Conservation (phyloP, 2,888 invertebrate genomes). For the Meteorus cinctellus region DNA sequence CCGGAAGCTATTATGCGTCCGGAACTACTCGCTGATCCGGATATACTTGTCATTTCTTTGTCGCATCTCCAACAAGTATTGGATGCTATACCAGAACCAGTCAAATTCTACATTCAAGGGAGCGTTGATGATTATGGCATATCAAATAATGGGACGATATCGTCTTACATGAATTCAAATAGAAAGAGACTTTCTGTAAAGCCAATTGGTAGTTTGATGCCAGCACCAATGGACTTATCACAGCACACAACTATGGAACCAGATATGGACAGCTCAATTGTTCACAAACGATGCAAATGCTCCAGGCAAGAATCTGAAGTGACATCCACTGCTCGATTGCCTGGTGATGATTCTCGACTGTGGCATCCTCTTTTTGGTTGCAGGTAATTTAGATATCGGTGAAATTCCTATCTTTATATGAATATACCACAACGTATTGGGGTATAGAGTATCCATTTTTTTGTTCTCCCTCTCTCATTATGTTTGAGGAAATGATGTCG, state of each 20-base stretch:
- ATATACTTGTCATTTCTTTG: slow-evolving; percentile 85
- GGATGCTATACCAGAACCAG: slow-evolving; percentile 60
- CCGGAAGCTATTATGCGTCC: slow-evolving; percentile 85
- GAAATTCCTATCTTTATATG: background rate
- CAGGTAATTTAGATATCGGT: slow-evolving; percentile 77
- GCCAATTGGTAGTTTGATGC: slow-evolving; percentile 70
- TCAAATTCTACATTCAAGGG: slow-evolving; percentile 33
- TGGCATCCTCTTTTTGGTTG: slow-evolving; percentile 89
- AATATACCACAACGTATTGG: background rate
- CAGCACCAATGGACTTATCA: slow-evolving; percentile 69
- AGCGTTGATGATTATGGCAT: slow-evolving; percentile 49
- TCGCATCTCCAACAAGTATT: slow-evolving; percentile 78
- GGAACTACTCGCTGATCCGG: slow-evolving; percentile 83
- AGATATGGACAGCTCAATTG: slow-evolving; percentile 59
- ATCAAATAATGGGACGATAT: slow-evolving; percentile 45
- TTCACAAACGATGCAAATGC: slow-evolving; percentile 66
- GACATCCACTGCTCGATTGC: slow-evolving; percentile 62
- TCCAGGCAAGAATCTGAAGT: slow-evolving; percentile 70
- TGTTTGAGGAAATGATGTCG: background rate
- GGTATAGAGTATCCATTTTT: background rate
- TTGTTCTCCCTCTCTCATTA: background rate
- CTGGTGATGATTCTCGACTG: slow-evolving; percentile 76
- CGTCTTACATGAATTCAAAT: slow-evolving; percentile 19
- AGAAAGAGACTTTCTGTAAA: slow-evolving; percentile 63
- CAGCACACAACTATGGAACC: slow-evolving; percentile 52